Percentiles rank a stretch among this genome's conserved stretches.
Conservation (phyloP, 2,797 vertebrate species). For the Peromyscus melanophrys region DNA sequence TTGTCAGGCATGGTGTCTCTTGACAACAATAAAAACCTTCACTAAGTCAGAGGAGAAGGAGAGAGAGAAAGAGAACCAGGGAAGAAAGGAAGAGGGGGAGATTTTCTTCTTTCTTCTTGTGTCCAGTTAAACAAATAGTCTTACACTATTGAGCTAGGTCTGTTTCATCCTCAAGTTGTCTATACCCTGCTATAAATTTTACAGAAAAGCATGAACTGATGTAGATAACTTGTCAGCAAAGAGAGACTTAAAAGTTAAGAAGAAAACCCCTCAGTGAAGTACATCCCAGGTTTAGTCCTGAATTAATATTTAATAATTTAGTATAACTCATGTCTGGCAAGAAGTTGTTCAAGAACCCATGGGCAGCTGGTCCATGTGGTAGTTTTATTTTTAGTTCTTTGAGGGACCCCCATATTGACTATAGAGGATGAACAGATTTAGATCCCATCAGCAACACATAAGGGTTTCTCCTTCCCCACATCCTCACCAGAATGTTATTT, state of each 20-base stretch:
- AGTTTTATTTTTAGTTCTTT: background rate
- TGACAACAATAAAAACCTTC: too few relatives aligned
- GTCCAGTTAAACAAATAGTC: background rate
- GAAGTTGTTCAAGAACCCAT: background rate
- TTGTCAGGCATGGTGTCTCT: too few relatives aligned
- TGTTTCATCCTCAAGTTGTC: background rate
- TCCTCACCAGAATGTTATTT: background rate
- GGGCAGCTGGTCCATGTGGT: background rate
- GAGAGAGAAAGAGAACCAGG: background rate
- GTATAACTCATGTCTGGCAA: background rate
- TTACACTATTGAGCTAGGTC: background rate
- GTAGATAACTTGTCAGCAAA: background rate
- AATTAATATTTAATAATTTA: constrained; percentile 5
- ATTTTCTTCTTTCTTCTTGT: background rate
- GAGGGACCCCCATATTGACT: background rate
- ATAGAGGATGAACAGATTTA: background rate
- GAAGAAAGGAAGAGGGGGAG: too few relatives aligned
- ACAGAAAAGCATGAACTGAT: background rate
- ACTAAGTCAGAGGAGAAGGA: too few relatives aligned
- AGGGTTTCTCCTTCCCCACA: background rate
- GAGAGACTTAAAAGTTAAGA: background rate
- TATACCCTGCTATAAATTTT: background rate
- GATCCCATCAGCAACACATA: background rate
- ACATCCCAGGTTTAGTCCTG: background rate
- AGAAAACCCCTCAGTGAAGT: background rate